A percentile compares a stretch with the other conserved stretches of the same genome.
phyloP scores from a whole-genome alignment of 1,140 invertebrate genomes.

The Drosophila gunungcola region DNA sequence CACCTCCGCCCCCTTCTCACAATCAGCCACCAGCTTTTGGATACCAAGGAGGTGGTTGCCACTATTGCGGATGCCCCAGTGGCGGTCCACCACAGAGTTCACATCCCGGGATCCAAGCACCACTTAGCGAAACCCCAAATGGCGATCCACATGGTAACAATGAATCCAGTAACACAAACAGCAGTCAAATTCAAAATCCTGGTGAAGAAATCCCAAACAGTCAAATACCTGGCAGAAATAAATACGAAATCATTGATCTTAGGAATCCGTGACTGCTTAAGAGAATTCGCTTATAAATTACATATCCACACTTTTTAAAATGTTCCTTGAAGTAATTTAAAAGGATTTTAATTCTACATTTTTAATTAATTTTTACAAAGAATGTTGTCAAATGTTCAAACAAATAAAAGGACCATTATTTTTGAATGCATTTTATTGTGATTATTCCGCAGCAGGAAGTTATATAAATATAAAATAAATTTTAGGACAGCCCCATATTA shows the following conservation, averaged over 20 bases:
- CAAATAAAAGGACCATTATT: too few species aligned
- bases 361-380: too few species aligned
- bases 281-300: neutral
- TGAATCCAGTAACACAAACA: neutral
- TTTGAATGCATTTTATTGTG: too few species aligned
- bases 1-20: neutral
- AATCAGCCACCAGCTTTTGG: neutral
- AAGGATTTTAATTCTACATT: too few species aligned
- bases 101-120: neutral
- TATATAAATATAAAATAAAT: too few species aligned
- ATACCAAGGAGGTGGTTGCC: neutral
- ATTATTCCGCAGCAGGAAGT: too few species aligned
- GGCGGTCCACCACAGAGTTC: constrained; percentile 1
- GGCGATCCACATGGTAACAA: neutral
- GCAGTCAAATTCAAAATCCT: neutral
- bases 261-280: neutral
- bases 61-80: neutral
- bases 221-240: neutral
- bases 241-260: constrained; percentile 6
- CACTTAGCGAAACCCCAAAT: neutral
- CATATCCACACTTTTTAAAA: neutral
- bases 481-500: too few species aligned
- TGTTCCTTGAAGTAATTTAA: too few species aligned
- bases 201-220: neutral
- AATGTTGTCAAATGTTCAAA: too few species aligned